phyloP scores from a whole-genome alignment of 2,888 invertebrate genomes.

The Scrobipalpa atriplicella region DNA sequence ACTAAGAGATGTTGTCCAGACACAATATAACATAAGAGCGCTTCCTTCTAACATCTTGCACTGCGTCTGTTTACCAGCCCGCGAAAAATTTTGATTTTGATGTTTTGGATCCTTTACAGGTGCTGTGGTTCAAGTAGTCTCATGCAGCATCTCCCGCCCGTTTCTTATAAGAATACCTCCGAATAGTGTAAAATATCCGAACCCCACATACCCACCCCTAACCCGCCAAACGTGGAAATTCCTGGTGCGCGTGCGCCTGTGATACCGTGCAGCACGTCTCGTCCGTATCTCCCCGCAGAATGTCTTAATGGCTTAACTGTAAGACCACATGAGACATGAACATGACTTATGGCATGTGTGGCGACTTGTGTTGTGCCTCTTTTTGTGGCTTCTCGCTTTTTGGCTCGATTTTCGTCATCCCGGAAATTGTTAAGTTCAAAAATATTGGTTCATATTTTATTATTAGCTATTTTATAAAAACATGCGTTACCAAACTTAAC shows the following conservation, averaged over 20 bases:
- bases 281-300: slow-evolving; percentile 57
- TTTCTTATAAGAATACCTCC: no score
- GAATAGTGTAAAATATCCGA: not conserved
- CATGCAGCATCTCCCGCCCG: no score
- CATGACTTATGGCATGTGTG: slow-evolving; percentile 18
- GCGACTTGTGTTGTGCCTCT: not conserved
- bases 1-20: no score
- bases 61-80: no score
- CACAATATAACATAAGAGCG: no score
- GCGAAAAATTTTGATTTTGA: no score
- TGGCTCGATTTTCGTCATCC: not conserved
- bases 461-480: not conserved
- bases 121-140: no score
- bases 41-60: no score
- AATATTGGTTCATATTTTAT: not conserved
- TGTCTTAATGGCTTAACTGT: slow-evolving; percentile 70
- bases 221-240: slow-evolving; percentile 59
- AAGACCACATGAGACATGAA: slow-evolving; percentile 52
- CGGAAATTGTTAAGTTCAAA: not conserved
- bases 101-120: no score
- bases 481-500: no score
- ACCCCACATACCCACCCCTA: slow-evolving; percentile 11
- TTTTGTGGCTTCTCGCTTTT: not conserved
- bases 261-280: slow-evolving; percentile 76
- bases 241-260: slow-evolving; percentile 62